phyloP scores from a whole-genome alignment of 2,888 invertebrate genomes.

The Tinea semifulvella region DNA sequence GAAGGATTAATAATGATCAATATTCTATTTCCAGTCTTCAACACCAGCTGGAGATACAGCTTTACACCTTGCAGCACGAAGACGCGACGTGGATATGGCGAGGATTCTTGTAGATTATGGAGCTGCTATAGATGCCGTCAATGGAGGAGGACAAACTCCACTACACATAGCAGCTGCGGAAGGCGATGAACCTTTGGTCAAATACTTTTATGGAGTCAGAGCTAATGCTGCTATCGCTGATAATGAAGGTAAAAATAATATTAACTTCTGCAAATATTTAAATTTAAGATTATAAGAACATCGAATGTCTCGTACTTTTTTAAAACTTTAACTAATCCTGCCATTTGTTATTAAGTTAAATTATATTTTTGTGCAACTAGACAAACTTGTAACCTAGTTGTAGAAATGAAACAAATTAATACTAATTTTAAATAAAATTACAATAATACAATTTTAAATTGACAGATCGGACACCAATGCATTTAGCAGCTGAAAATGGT shows the following conservation, averaged over 20 bases:
- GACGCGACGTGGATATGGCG: slow-evolving; percentile 93
- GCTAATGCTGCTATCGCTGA: slow-evolving; percentile 95
- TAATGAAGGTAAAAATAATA: slow-evolving; percentile 87
- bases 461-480: slow-evolving; percentile 93
- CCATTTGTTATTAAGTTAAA: too few relatives aligned
- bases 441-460: neutral
- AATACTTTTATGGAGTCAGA: slow-evolving; percentile 93
- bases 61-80: slow-evolving; percentile 92
- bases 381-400: too few relatives aligned
- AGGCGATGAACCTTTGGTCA: slow-evolving; percentile 93
- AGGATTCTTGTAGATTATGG: slow-evolving; percentile 93
- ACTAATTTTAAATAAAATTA: neutral
- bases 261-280: too few relatives aligned
- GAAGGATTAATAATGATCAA: too few relatives aligned
- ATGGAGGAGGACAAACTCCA: slow-evolving; percentile 94
- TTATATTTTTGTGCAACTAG: too few relatives aligned
- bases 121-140: slow-evolving; percentile 89
- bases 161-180: slow-evolving; percentile 95
- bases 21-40: slow-evolving; percentile 69
- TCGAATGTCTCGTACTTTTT: too few relatives aligned
- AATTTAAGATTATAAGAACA: too few relatives aligned
- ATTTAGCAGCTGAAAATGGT: slow-evolving; percentile 96
- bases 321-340: too few relatives aligned
- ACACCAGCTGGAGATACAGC: slow-evolving; percentile 92
- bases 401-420: too few relatives aligned